phyloP scores from a whole-genome alignment of 2,797 vertebrate species.

The Xyrichtys novacula region DNA sequence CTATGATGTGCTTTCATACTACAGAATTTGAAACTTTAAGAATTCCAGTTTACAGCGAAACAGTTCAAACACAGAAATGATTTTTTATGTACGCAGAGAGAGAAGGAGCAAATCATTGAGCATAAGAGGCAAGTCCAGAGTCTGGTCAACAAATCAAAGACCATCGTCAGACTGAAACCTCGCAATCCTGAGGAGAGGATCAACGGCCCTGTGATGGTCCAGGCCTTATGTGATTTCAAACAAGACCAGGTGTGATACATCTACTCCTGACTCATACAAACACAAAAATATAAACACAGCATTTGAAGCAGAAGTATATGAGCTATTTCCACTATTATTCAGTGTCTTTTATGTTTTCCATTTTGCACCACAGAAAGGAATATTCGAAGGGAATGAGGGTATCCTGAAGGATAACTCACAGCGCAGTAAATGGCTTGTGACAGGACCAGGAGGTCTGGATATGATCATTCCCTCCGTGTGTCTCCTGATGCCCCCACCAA shows the following conservation, averaged over 20 bases:
- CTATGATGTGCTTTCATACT: neutral
- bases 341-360: neutral
- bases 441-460: constrained; percentile 94
- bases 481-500: constrained; percentile 94
- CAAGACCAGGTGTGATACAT: constrained; percentile 92
- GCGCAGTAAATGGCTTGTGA: constrained; percentile 98
- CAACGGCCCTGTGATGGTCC: constrained; percentile 87
- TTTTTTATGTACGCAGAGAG: constrained; percentile 81
- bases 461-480: constrained; percentile 96
- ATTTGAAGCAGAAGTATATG: neutral
- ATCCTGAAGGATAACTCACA: constrained; percentile 96
- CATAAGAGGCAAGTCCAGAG: constrained; percentile 95
- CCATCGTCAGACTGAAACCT: constrained; percentile 93
- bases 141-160: constrained; percentile 93
- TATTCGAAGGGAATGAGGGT: constrained; percentile 92
- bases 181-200: constrained; percentile 92
- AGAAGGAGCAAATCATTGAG: constrained; percentile 91
- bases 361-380: constrained; percentile 86
- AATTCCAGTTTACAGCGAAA: neutral
- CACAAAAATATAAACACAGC: neutral
- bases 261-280: neutral
- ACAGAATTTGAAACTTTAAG: neutral
- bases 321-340: neutral
- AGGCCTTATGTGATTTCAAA: constrained; percentile 96
- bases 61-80: neutral